phyloP scores from a whole-genome alignment of 2,888 invertebrate species.

The Tetropium fuscum region DNA sequence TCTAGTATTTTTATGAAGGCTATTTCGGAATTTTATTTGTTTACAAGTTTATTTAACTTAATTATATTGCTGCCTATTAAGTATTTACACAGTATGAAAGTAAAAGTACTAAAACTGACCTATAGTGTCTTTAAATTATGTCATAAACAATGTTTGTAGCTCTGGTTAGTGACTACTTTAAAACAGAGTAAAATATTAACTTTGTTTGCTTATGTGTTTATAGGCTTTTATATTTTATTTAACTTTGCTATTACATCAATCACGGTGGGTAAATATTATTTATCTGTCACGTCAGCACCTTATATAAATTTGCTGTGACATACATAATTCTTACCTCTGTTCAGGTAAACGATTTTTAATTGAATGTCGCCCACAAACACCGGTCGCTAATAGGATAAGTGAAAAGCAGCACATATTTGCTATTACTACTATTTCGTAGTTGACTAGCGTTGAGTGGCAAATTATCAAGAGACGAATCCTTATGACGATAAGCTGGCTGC shows the following conservation, averaged over 20 bases:
- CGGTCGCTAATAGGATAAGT: no score
- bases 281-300: constrained; percentile 9
- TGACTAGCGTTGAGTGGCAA: no score
- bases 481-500: no score
- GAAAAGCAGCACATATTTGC: no score
- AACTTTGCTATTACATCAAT: constrained; percentile 51
- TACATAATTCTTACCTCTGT: not conserved
- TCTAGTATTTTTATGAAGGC: constrained; percentile 57
- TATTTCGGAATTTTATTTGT: constrained; percentile 63
- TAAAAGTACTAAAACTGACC: constrained; percentile 65
- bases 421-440: no score
- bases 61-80: constrained; percentile 63
- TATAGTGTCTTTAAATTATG: constrained; percentile 59
- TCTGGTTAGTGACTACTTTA: constrained; percentile 63
- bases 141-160: constrained; percentile 64
- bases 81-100: constrained; percentile 64
- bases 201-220: constrained; percentile 59
- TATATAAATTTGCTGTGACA: constrained; percentile 6
- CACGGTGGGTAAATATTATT: constrained; percentile 46
- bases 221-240: constrained; percentile 54
- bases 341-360: not conserved
- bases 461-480: no score
- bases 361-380: not conserved
- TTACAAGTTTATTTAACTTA: constrained; percentile 64
- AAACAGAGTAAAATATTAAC: constrained; percentile 61